These are phyloP conservation scores for Quadriops clusia DNA, from an alignment of 2,888 invertebrate species.

Conservation along the genomic window DNA sequence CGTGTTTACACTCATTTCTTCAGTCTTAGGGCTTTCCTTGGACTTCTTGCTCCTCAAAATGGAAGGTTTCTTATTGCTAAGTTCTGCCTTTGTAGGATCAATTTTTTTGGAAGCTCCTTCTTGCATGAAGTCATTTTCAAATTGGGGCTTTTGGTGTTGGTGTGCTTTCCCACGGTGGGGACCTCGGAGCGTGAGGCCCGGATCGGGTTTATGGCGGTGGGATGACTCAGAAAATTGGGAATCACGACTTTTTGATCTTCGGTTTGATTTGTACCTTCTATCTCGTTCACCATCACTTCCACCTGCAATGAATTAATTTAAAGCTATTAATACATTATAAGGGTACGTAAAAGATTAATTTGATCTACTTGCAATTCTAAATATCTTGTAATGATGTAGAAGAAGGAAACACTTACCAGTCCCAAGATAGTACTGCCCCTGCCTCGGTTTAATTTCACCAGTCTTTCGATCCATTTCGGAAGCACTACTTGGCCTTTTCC, in stretches of 20 bases:
- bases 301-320: too few relatives aligned
- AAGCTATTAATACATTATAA: too few relatives aligned
- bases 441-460: constrained; percentile 32
- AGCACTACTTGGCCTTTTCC: constrained; percentile 47
- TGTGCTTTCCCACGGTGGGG: constrained; percentile 26
- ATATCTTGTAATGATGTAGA: too few relatives aligned
- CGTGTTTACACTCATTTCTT: constrained; percentile 24
- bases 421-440: constrained; percentile 20
- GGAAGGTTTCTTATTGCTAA: constrained; percentile 25
- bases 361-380: too few relatives aligned
- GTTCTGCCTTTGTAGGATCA: constrained; percentile 20
- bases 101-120: constrained; percentile 22
- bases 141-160: constrained; percentile 27
- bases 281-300: constrained; percentile 47
- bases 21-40: constrained; percentile 28
- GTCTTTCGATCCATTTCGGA: constrained; percentile 43
- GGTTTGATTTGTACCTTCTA: constrained; percentile 39
- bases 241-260: constrained; percentile 38
- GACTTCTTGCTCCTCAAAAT: constrained; percentile 24
- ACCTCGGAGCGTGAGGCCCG: constrained; percentile 27
- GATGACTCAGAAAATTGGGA: constrained; percentile 31
- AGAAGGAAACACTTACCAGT: constrained; percentile 15
- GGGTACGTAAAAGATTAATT: too few relatives aligned
- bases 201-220: constrained; percentile 28
- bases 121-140: constrained; percentile 50